Percentiles rank a stretch among this genome's conserved stretches.
Conservation (phyloP, 2,888 invertebrate genomes). For the Eugnorisma glareosa region DNA sequence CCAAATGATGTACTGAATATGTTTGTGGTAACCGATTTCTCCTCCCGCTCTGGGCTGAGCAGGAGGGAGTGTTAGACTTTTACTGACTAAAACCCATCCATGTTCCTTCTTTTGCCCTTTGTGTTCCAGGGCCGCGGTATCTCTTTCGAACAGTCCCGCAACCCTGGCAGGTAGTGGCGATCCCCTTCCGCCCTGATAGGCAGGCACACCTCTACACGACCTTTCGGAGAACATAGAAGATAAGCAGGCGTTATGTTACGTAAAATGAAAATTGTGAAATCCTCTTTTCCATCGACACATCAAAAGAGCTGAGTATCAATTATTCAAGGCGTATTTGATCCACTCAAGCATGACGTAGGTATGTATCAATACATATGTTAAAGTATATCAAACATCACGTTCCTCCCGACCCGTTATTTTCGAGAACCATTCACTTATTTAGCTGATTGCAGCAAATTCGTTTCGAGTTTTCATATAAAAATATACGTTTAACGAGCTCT, state of each 20-base stretch:
- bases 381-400: slow-evolving; percentile 56
- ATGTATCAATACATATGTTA: slow-evolving; percentile 17
- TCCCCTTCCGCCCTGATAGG: too few species aligned
- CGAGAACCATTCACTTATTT: slow-evolving; percentile 62
- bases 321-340: slow-evolving; percentile 16
- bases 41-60: too few species aligned
- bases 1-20: neutral
- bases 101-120: too few species aligned
- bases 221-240: neutral
- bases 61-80: too few species aligned
- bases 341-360: neutral
- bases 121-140: too few species aligned
- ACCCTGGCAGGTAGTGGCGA: too few species aligned
- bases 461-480: slow-evolving; percentile 55
- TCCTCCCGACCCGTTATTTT: slow-evolving; percentile 51
- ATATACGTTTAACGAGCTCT: slow-evolving; percentile 59
- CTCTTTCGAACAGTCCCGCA: too few species aligned
- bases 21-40: neutral
- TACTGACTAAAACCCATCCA: too few species aligned
- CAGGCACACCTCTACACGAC: neutral
- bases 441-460: slow-evolving; percentile 61
- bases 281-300: neutral
- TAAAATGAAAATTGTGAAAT: slow-evolving; percentile 2
- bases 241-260: neutral
- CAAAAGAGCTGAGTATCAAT: slow-evolving; percentile 2